Evolutionary conservation across 2,113 vertebrate genomes (phyloP).

Genomic region (Rhabdomys dilectus): DNA sequence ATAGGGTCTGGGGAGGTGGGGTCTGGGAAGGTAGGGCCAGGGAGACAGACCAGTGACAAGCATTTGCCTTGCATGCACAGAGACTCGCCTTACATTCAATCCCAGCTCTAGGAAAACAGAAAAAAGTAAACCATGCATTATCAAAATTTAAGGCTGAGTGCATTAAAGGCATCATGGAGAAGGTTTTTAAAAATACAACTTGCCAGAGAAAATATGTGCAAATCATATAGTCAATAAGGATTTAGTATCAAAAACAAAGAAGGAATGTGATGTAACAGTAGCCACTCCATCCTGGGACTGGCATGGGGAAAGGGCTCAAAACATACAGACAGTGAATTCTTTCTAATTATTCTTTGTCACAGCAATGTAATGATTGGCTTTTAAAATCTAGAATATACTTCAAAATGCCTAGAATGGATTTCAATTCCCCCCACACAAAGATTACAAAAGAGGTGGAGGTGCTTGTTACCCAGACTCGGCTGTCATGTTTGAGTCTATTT

Average conservation of each 20-base stretch:
- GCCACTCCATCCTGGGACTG: background rate
- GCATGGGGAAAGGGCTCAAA: background rate
- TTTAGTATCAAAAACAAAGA: background rate
- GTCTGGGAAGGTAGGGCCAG: background rate
- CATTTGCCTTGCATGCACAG: background rate
- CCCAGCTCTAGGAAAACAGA: background rate
- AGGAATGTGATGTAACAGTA: background rate
- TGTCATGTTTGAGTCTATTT: background rate
- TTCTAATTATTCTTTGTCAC: background rate
- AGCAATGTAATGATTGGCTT: background rate
- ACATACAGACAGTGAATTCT: background rate
- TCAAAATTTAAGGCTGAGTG: background rate
- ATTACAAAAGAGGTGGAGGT: background rate
- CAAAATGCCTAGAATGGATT: background rate
- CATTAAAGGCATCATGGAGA: background rate
- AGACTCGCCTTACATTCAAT: background rate
- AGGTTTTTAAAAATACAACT: background rate
- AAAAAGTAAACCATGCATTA: background rate
- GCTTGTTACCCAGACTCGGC: background rate
- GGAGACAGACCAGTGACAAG: background rate
- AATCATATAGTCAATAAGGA: background rate
- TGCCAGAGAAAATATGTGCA: background rate
- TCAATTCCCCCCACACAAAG: background rate
- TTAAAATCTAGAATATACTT: background rate
- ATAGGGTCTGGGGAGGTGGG: background rate